Base-by-base conservation (phyloP, 1,140 invertebrate genomes). In the Dolichoris vasculosae region DNA sequence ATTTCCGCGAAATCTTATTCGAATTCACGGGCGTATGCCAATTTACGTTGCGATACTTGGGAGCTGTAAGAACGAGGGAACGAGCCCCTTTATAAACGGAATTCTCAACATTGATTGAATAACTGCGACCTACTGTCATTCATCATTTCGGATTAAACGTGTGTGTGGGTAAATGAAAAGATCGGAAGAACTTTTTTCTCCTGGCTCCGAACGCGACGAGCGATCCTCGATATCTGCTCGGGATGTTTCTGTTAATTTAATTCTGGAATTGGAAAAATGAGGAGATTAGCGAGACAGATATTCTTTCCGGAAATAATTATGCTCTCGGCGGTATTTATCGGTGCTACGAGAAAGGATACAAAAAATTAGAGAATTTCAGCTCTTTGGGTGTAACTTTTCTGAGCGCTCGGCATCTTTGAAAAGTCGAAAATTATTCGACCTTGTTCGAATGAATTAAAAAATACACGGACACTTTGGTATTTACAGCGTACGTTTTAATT, bases 1-100 rank as follows among this genome's bases (percentile, higher is more conserved):
- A 63, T 85, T 85, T 85, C 83, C 64, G 77, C 51, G 83, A 85
- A 84, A 85, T 80, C 67, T 80, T 80, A 85, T 85, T 85, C 83
- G 67, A 85, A 85, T 85, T 85, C 83, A 85, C 83, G 51, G 64
- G 67, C 76, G 67, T 79, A 79, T 55, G 43, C 63, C 32, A 84
- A 84, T 84, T 84, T 84, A 84, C 48, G 76, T 84, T 64, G 63
- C 73, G 71, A 48, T 48, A n/a, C 69, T 43, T 38, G 8, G 6
- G 38, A 26, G 46, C 43, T 32, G 59, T 48, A 67, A 23, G 40
- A 32, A 30, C 43, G 46, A 26, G 8, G 43, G 55, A 79, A 46
- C 59, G 48, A 77, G 63, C 83, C 64, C 63, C 76, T 64, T 59
- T 71, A 13, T 43, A 51, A 35, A 46, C 59, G 67, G 77, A 71